Percentiles rank a stretch among this genome's conserved stretches.
These are phyloP conservation scores for Ephialtes manifestator DNA, from an alignment of 2,888 invertebrate genomes.

Conservation along the genomic window DNA sequence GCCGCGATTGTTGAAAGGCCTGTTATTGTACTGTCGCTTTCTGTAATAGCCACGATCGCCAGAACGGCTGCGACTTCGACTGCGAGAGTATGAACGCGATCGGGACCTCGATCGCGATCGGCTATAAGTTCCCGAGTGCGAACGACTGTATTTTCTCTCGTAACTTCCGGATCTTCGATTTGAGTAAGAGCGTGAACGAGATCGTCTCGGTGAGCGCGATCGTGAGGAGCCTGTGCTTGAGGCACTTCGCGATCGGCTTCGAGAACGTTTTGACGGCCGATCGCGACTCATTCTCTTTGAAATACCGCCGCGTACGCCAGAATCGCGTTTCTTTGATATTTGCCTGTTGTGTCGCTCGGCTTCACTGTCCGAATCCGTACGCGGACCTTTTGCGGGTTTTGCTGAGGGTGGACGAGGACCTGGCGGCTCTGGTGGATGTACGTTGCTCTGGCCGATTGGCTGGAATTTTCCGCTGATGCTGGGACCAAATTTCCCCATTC, in stretches of 20 bases:
- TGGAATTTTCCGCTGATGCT: constrained; percentile 83
- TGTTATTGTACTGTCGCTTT: constrained; percentile 80
- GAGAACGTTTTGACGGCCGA: constrained; percentile 79
- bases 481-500: constrained; percentile 78
- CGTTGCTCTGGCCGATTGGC: constrained; percentile 81
- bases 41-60: constrained; percentile 84
- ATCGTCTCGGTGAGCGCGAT: constrained; percentile 88
- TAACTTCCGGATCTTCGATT: constrained; percentile 84
- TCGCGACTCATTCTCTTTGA: constrained; percentile 80
- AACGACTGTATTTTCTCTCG: constrained; percentile 84
- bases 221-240: constrained; percentile 90
- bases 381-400: constrained; percentile 87
- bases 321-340: constrained; percentile 86
- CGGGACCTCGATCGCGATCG: constrained; percentile 85
- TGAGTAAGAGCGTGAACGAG: constrained; percentile 86
- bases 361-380: constrained; percentile 87
- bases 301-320: constrained; percentile 76
- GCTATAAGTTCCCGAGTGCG: constrained; percentile 83
- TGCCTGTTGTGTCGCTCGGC: constrained; percentile 81
- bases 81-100: constrained; percentile 88
- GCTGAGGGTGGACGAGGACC: constrained; percentile 81
- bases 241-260: constrained; percentile 86
- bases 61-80: constrained; percentile 86
- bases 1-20: constrained; percentile 89
- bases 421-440: constrained; percentile 81